A percentile compares a stretch with the other conserved stretches of the same genome.
These are phyloP conservation scores for Morpho achilles DNA, from an alignment of 2,888 invertebrate genomes.

Conservation along the genomic window DNA sequence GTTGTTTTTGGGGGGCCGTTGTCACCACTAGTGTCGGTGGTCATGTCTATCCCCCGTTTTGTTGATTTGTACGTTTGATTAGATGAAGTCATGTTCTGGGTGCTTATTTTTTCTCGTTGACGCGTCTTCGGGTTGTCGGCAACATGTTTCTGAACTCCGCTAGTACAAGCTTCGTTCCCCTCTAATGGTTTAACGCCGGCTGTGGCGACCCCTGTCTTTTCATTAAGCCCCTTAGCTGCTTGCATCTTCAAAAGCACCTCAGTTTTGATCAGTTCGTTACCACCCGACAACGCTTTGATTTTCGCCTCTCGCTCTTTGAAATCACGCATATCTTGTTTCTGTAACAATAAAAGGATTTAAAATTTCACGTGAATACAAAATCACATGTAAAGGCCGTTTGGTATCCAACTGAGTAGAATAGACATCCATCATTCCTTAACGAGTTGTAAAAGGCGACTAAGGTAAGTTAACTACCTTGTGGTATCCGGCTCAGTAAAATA, in stretches of 20 bases:
- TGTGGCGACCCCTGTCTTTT: slow-evolving; percentile 17
- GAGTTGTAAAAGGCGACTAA: background rate
- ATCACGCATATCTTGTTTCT: slow-evolving; percentile 55
- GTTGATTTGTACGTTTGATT: background rate
- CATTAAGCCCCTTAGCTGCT: slow-evolving; percentile 40
- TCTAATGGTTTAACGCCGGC: background rate
- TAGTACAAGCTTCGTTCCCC: background rate
- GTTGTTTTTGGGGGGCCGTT: no score
- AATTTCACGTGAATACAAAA: background rate
- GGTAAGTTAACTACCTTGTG: background rate
- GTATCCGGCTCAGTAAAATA: no score
- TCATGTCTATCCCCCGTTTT: no score
- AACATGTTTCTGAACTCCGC: background rate
- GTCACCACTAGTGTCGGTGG: no score
- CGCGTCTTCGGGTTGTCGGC: background rate
- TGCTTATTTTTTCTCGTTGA: background rate
- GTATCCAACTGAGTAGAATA: background rate
- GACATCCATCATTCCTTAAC: background rate
- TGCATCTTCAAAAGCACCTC: slow-evolving; percentile 52
- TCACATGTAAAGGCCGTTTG: background rate
- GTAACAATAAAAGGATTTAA: slow-evolving; percentile 25
- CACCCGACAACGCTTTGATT: slow-evolving; percentile 50
- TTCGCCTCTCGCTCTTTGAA: slow-evolving; percentile 57
- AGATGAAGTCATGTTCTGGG: background rate
- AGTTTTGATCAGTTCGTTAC: slow-evolving; percentile 49